Conservation (phyloP, 1,140 invertebrate species). For the Neodiprion fabricii region DNA sequence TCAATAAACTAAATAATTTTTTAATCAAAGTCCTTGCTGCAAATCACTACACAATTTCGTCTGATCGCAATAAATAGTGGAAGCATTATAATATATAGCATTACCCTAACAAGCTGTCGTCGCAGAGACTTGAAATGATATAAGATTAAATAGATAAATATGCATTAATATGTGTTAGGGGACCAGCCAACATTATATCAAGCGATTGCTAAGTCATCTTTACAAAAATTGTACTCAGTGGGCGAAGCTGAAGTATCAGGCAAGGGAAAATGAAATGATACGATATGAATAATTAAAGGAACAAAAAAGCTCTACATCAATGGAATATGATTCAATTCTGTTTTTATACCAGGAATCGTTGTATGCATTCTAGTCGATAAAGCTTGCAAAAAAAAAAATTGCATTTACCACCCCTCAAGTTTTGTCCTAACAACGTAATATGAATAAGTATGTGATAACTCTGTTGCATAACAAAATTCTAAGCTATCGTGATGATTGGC, state of each 20-base stretch:
- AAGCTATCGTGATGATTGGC: not conserved
- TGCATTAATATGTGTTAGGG: not conserved
- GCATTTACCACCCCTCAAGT: too few relatives aligned
- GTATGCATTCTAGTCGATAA: too few relatives aligned
- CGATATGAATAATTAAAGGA: too few relatives aligned
- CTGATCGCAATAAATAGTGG: conserved; percentile 5
- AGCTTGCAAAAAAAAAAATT: too few relatives aligned
- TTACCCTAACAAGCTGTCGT: not conserved
- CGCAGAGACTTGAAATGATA: not conserved
- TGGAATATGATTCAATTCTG: not conserved
- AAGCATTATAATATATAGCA: too few relatives aligned
- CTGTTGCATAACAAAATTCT: too few relatives aligned
- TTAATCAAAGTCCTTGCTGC: not conserved
- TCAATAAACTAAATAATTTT: too few relatives aligned
- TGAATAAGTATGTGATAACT: too few relatives aligned
- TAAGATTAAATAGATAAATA: not conserved
- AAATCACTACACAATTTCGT: not conserved
- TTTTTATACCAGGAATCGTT: not conserved
- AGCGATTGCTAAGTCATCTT: not conserved
- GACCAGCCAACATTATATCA: conserved; percentile 12
- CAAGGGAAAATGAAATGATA: not conserved
- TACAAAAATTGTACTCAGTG: not conserved
- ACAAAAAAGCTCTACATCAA: not conserved
- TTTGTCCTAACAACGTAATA: too few relatives aligned
- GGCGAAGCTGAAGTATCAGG: too few relatives aligned